These are phyloP conservation scores for Ophiothrix spiculata DNA, from an alignment of 35 echinoderm and acorn worm genomes.

Conservation along the genomic window DNA sequence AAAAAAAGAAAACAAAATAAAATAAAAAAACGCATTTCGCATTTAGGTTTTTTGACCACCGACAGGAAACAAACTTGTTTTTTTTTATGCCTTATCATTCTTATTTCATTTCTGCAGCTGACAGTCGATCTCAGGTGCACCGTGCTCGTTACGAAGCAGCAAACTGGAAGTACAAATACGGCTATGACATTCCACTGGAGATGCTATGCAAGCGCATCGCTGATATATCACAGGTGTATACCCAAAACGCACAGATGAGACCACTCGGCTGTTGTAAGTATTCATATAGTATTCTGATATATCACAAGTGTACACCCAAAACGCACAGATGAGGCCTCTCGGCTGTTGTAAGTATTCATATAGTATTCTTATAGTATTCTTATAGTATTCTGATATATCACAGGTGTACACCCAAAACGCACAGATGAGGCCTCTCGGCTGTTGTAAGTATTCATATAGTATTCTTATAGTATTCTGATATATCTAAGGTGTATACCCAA, in stretches of 20 bases:
- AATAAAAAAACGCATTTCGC: too few species aligned
- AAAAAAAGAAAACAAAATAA: too few species aligned
- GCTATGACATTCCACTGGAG: slow-evolving; percentile 97
- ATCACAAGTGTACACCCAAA: slow-evolving; percentile 99
- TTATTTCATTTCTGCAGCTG: slow-evolving; percentile 87
- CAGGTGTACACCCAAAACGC: too few species aligned
- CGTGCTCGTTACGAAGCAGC: slow-evolving; percentile 89
- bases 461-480: too few species aligned
- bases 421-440: too few species aligned
- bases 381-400: too few species aligned
- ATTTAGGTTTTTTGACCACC: too few species aligned
- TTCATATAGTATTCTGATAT: slow-evolving; percentile 75
- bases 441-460: too few species aligned
- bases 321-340: slow-evolving; percentile 94
- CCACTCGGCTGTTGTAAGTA: slow-evolving; percentile 98
- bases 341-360: slow-evolving; percentile 89
- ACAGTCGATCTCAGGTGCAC: slow-evolving; percentile 90
- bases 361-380: too few species aligned
- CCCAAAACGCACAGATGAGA: slow-evolving; percentile 98
- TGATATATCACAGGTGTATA: slow-evolving; percentile 99
- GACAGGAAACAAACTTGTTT: too few species aligned
- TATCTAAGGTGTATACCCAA: too few species aligned
- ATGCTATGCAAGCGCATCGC: slow-evolving; percentile 97
- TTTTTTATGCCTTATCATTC: too few species aligned
- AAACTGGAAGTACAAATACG: slow-evolving; percentile 98